Evolutionary conservation across 2,797 vertebrate genomes (phyloP), one percentile per base, ranked within the genome.

Genomic region (Myripristis murdjan): DNA sequence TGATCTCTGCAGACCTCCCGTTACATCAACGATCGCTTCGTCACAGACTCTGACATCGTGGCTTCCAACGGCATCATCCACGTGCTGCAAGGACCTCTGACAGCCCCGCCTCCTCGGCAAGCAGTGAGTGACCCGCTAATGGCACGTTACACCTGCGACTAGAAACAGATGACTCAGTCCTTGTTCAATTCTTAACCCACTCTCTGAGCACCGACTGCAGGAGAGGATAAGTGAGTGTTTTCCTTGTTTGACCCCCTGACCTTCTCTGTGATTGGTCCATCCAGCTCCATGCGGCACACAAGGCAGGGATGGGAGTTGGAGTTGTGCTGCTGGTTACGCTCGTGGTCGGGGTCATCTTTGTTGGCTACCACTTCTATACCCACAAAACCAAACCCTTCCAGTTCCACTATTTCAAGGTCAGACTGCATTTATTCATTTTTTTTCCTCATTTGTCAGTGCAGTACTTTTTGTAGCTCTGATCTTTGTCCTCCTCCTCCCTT

Each of bases 11-110:
- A 98, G 96, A 64, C 94, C 18, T 95, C 90, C 43, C 87, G 92
- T 59, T 97, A 96, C 2, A 94, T 99, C 41, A 95, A 96, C 4
- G 75, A 94, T 64, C 96, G 94, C 47, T 94, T 95, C 46, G 90
- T 99, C 75, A 79, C 94, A 0, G 83, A 92, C 51, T 93, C 95
- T 15, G 93, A 99, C 83, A 92, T 98, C 77, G 71, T 93, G 15
- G 95, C 97, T 48, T 95, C 97, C 68, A 99, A 99, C 0, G 98
- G 98, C 35, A 87, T 99, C 71, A 97, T 99, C 76, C 98, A 99
- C 1, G 72, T 97, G 3, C 96, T 99, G 24, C 95, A 95, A 71
- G 91, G 93, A 15, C 95, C 98, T 11, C 81, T 99, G 56, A 92
- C 90, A 79, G 97, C 97, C 10, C 97, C 96, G 3, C 93, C 92